A percentile compares a stretch with the other conserved stretches of the same genome.
phyloP scores from a whole-genome alignment of 2,888 invertebrate species.

The Ectropis crepuscularia region DNA sequence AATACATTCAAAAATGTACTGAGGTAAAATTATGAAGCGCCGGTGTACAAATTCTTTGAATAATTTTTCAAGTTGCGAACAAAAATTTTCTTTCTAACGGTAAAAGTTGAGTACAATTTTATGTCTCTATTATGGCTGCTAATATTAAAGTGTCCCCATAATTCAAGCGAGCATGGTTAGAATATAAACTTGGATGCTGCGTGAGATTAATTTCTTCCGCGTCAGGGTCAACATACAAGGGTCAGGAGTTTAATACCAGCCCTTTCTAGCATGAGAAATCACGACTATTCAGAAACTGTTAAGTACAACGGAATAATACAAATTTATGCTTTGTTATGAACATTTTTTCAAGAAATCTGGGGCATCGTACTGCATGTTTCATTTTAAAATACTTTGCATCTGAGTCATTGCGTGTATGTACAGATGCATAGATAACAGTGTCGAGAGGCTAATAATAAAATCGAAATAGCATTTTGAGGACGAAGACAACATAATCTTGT shows the following conservation, averaged over 20 bases:
- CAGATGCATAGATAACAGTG: constrained; percentile 29
- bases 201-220: constrained; percentile 80
- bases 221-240: constrained; percentile 73
- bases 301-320: neutral
- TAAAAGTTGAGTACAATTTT: constrained; percentile 14
- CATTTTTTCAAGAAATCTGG: constrained; percentile 23
- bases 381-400: constrained; percentile 25
- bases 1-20: constrained; percentile 37
- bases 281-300: constrained; percentile 1
- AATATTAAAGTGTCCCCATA: constrained; percentile 30
- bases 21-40: constrained; percentile 30
- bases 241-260: constrained; percentile 65
- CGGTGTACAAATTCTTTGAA: constrained; percentile 14
- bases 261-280: constrained; percentile 42
- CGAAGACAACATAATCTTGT: constrained; percentile 8
- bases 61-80: constrained; percentile 3
- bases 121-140: constrained; percentile 20
- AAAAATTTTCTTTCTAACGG: constrained; percentile 4
- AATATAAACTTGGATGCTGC: constrained; percentile 50
- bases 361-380: constrained; percentile 26
- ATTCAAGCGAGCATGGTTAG: constrained; percentile 41
- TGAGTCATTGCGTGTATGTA: constrained; percentile 20
- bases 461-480: constrained; percentile 13
- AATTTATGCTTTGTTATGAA: constrained; percentile 16
- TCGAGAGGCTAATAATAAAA: constrained; percentile 20